These are phyloP conservation scores for Muscidifurax raptorellus DNA, from an alignment of 1,140 invertebrate genomes.

Conservation along the genomic window DNA sequence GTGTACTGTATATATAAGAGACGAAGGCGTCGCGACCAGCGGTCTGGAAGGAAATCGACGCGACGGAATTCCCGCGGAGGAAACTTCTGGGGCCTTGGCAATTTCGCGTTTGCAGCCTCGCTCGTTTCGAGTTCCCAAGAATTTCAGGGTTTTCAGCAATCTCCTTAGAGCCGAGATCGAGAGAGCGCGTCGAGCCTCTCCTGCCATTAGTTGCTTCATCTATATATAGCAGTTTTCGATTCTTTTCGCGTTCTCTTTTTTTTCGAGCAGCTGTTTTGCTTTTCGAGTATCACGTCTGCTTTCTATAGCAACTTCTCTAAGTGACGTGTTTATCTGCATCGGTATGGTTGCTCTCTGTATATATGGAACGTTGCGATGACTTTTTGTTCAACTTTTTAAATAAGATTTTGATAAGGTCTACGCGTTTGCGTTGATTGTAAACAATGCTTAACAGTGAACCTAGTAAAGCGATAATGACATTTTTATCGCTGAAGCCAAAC, in stretches of 20 bases:
- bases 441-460: no score
- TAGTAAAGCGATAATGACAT: no score
- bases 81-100: constrained; percentile 5
- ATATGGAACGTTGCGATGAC: no score
- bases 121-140: constrained; percentile 15
- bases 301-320: background rate
- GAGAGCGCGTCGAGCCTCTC: background rate
- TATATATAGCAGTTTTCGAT: background rate
- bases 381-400: no score
- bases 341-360: no score
- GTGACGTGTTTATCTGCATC: background rate
- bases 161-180: constrained; percentile 16
- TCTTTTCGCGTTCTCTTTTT: no score
- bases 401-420: no score
- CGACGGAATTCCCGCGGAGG: constrained; percentile 21
- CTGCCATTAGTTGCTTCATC: background rate
- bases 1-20: background rate
- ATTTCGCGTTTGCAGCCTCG: background rate
- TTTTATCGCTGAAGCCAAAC: no score
- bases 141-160: constrained; percentile 29
- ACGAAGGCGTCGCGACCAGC: constrained; percentile 3
- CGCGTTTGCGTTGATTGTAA: no score
- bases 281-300: no score
- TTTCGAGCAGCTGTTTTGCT: no score
- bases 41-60: constrained; percentile 29